Percentiles rank a stretch among this genome's conserved stretches.
Evolutionary conservation across 2,113 vertebrate species (phyloP).

Genomic region (Microcebus griseorufus): DNA sequence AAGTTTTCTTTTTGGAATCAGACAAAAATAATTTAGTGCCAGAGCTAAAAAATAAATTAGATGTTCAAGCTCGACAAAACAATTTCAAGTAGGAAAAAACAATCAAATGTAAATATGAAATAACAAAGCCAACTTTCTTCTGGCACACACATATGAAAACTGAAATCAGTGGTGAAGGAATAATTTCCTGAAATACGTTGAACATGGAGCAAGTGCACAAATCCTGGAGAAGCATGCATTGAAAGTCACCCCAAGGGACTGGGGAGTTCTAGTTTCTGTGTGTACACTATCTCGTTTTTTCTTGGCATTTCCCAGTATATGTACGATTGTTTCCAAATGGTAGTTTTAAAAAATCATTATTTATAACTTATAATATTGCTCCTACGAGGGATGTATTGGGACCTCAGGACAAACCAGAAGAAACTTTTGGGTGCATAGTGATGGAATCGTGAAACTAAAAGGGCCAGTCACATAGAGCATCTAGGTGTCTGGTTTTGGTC

Average conservation of each 20-base stretch:
- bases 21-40: not conserved
- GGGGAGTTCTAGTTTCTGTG: not conserved
- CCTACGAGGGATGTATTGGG: not conserved
- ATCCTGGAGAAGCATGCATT: rapidly evolving
- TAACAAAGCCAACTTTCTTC: not conserved
- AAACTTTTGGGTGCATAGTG: not conserved
- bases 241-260: not conserved
- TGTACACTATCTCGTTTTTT: not conserved
- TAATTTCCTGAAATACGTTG: not conserved
- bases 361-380: not conserved
- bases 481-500: not conserved
- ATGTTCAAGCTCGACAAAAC: not conserved
- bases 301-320: not conserved
- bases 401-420: not conserved
- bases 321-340: not conserved
- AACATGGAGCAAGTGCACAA: rapidly evolving
- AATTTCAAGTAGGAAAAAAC: not conserved
- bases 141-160: not conserved
- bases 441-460: not conserved
- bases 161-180: not conserved
- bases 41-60: not conserved
- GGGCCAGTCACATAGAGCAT: no score
- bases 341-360: not conserved
- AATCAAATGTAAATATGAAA: not conserved
- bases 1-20: not conserved